phyloP scores from a whole-genome alignment of 2,113 vertebrate species.

The Microcebus griseorufus region DNA sequence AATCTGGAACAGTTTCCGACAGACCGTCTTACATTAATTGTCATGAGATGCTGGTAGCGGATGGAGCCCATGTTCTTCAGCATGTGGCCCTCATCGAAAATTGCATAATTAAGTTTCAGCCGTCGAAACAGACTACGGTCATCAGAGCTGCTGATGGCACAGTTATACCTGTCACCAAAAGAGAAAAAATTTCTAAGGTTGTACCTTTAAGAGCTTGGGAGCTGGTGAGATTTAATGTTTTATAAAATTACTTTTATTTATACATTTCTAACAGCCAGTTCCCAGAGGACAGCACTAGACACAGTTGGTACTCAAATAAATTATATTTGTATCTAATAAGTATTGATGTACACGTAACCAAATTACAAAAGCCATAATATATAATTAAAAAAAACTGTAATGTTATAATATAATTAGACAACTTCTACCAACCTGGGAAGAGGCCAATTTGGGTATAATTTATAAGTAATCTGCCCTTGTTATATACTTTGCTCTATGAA shows the following conservation, averaged over 20 bases:
- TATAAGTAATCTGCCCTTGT: not conserved
- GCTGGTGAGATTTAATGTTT: not conserved
- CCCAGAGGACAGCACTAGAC: not conserved
- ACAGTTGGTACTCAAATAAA: not conserved
- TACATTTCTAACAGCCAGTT: not conserved
- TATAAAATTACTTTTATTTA: conserved; percentile 32
- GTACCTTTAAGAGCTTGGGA: not conserved
- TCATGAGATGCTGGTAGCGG: conserved; percentile 97
- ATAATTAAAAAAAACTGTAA: not conserved
- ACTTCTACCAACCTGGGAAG: not conserved
- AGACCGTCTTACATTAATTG: conserved; percentile 91
- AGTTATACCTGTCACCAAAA: conserved; percentile 90
- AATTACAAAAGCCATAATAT: not conserved
- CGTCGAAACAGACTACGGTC: conserved; percentile 94
- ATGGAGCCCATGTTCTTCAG: conserved; percentile 97
- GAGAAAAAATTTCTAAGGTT: not conserved
- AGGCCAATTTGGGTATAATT: not conserved
- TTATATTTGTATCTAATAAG: not conserved
- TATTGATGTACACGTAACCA: not conserved
- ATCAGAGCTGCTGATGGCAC: conserved; percentile 91
- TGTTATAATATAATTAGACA: not conserved
- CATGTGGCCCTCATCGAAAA: conserved; percentile 99
- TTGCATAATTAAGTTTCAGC: conserved; percentile 91
- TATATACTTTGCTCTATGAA: not conserved
- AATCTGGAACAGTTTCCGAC: not conserved